phyloP scores from a whole-genome alignment of 92 coral and sea anemone species.

The Heliopora coerulea region DNA sequence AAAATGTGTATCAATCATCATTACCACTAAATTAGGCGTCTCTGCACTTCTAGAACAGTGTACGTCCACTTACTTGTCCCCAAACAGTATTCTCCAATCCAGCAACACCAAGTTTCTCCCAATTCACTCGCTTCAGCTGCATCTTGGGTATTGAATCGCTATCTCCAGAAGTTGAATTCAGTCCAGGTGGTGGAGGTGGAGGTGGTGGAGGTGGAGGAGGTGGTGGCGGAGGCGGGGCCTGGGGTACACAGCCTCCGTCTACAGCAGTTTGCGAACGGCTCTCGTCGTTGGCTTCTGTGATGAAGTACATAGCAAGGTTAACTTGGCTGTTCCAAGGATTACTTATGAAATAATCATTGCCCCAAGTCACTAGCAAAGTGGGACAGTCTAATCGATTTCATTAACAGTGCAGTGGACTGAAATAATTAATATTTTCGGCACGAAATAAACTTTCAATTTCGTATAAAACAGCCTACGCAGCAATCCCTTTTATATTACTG shows the following conservation, averaged over 20 bases:
- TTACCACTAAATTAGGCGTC: no score
- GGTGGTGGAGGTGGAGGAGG: conserved; percentile 59
- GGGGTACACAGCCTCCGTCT: conserved; percentile 38
- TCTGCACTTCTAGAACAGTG: not conserved
- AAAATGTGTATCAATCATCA: no score
- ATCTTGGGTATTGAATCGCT: conserved; percentile 49
- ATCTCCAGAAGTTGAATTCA: conserved; percentile 44
- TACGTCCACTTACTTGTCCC: conserved; percentile 76
- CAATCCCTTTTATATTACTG: no score
- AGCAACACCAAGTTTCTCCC: conserved; percentile 96
- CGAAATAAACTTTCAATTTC: no score
- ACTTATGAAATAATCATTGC: no score
- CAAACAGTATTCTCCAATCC: conserved; percentile 96
- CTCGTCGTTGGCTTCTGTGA: conserved; percentile 15
- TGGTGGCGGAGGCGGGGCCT: conserved; percentile 60
- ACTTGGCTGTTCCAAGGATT: no score
- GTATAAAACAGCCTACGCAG: no score
- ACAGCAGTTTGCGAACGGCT: conserved; percentile 50
- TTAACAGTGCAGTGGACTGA: no score
- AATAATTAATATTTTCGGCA: no score
- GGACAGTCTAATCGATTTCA: no score
- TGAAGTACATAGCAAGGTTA: not conserved
- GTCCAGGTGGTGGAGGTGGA: conserved; percentile 56
- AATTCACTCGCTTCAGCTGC: conserved; percentile 92
- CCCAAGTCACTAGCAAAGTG: no score